These are phyloP conservation scores for Crocodylus rhombifer DNA, from an alignment of 2,797 vertebrate genomes.

Conservation along the genomic window DNA sequence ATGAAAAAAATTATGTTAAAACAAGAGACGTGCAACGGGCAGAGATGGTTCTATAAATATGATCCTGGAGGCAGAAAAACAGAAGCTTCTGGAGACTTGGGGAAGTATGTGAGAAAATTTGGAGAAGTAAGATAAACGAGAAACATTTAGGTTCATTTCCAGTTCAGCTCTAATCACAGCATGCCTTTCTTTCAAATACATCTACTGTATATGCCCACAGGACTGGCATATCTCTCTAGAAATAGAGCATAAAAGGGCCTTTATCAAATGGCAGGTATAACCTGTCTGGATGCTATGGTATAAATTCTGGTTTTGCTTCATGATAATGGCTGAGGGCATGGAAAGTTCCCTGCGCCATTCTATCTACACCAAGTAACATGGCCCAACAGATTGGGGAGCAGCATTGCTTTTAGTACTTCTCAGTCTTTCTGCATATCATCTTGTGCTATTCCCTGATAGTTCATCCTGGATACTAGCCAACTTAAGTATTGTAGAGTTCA, in stretches of 20 bases:
- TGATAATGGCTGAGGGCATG: background rate
- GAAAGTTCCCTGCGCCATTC: background rate
- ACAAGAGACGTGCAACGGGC: background rate
- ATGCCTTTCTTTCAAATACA: conserved; percentile 17
- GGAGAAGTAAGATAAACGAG: background rate
- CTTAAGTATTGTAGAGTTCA: background rate
- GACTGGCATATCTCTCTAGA: conserved; percentile 1
- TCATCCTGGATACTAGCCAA: background rate
- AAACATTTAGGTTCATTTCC: background rate
- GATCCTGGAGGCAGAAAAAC: conserved; percentile 11
- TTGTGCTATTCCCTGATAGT: background rate
- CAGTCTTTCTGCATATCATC: background rate
- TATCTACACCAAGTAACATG: background rate
- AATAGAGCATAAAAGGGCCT: background rate
- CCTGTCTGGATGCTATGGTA: background rate
- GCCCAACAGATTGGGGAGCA: accelerated
- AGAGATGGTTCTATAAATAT: background rate
- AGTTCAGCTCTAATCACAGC: conserved; percentile 28
- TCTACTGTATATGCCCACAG: background rate
- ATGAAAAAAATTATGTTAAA: conserved; percentile 28
- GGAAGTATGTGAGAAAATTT: background rate
- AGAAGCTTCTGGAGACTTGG: background rate
- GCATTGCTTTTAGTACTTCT: background rate
- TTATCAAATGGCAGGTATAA: conserved; percentile 11
- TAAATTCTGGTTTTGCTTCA: conserved; percentile 12